These are phyloP conservation scores for Podocnemis expansa DNA, from an alignment of 2,113 vertebrate genomes.

Conservation along the genomic window DNA sequence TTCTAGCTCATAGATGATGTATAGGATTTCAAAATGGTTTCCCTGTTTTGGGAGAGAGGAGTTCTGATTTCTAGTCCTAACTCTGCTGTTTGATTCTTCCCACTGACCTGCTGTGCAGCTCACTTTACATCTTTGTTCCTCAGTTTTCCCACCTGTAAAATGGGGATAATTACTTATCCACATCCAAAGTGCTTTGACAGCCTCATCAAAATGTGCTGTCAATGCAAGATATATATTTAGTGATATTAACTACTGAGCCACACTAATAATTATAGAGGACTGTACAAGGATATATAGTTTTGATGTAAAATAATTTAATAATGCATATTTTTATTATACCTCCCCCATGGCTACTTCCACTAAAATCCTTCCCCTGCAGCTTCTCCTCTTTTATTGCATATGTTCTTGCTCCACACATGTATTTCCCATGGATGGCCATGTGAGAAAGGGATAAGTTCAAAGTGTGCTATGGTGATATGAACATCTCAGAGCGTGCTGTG, in stretches of 20 bases:
- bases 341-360: not conserved
- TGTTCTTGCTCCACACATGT: not conserved
- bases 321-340: not conserved
- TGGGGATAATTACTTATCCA: not conserved
- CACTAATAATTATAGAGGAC: not conserved
- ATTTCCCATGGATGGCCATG: accelerated
- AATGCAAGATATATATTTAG: not conserved
- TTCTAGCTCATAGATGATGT: not conserved
- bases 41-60: not conserved
- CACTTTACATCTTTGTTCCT: not conserved
- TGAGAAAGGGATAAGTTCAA: not conserved
- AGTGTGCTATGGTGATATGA: not conserved
- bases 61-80: not conserved
- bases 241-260: not conserved
- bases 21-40: not conserved
- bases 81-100: not conserved
- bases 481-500: not conserved
- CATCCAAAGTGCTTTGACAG: not conserved
- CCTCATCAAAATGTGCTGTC: not conserved
- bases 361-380: not conserved
- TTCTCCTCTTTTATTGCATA: not conserved
- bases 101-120: not conserved
- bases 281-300: not conserved
- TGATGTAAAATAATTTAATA: not conserved
- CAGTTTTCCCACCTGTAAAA: not conserved